Evolutionary conservation across 2,113 vertebrate genomes (phyloP), one percentile per base, ranked within the genome.

Genomic region (Anguilla japonica): DNA sequence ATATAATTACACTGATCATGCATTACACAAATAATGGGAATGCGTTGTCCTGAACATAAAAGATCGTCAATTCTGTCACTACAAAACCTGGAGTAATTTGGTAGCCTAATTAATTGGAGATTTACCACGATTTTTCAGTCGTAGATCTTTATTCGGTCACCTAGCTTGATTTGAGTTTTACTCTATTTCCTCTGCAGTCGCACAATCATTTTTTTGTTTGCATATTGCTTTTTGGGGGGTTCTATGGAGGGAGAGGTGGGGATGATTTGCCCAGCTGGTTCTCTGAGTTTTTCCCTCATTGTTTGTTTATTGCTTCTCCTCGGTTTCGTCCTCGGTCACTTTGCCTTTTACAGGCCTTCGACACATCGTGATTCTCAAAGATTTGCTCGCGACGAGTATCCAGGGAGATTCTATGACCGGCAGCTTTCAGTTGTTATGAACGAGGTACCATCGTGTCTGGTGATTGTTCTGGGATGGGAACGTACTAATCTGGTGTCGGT

Each of bases 361-460:
- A 16, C 7, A n/a, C 46, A 22, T 39, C 50, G 2, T 85, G 22
- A n/a, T 86, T 7, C 40, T 50, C n/a, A n/a, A 86, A 41, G 41
- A 81, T 86, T 86, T 46, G 40, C 57, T 81, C 29, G 81, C 20
- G 40, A 6, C 20, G 50, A 46, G 18, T 15, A 29, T 85, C 20
- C 26, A 39, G 13, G 56, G 79, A 67, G 41, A 53, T 57, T 83
- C 20, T 9, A 40, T 83, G 18, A 60, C n/a, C 2, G 39, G 20
- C 29, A 5, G 34, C 34, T 22, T 29, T 83, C 82, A 39, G 82
- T 14, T 83, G 82, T 53, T 53, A 53, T 75, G n/a, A n/a, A 22
- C 71, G 71, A 60, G 57, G 63, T 67, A 82, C 85, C 85, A 82
- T 79, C 26, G n/a, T 26, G 53, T 29, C 56, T 41, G 79, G 79